Evolutionary conservation across 2,797 vertebrate species (phyloP), one percentile per base, ranked within the genome.

Genomic region (Todus mexicanus): DNA sequence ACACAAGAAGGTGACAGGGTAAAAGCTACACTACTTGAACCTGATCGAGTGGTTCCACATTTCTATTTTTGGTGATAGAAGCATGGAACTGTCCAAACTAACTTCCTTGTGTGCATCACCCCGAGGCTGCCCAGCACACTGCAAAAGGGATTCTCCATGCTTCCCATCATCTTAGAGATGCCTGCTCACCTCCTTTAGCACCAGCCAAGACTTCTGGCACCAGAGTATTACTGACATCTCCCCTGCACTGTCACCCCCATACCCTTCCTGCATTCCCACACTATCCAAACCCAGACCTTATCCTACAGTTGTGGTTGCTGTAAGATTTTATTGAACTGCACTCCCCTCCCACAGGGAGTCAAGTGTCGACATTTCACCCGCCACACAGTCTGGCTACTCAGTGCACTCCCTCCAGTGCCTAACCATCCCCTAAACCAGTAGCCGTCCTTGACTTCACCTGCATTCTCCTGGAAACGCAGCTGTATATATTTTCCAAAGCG

Each of bases 401-500:
- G 47, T 38, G 20, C 43, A 51, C 47, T 47, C 29, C 15, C 27
- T 61, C 57, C 11, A 13, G 22, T 40, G 38, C 21, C 59, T 57
- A 71, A n/a, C 54, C 47, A 72, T 9, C 13, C 15, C 42, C 18
- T 25, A 78, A 5, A 42, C 15, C 14, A 64, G 27, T 29, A 37
- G 45, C 1, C 35, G 35, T 4, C 53, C 65, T 61, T 63, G 69
- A 50, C 27, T 90, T 76, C 37, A 98, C 98, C 98, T 68, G 96
- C 96, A 29, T 96, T 97, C 35, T 95, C 95, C 71, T 96, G 96
- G 93, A 98, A 98, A 90, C 97, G 97, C 29, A 98, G 96, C 80
- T 98, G 98, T 88, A 98, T 97, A 61, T 98, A 98, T 88, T 98
- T 98, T 84, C 98, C 98, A 81, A 96, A 96, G 83, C 95, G 94